These are phyloP conservation scores for Toxotes chatareus DNA, from an alignment of 2,113 vertebrate species.

Conservation along the genomic window DNA sequence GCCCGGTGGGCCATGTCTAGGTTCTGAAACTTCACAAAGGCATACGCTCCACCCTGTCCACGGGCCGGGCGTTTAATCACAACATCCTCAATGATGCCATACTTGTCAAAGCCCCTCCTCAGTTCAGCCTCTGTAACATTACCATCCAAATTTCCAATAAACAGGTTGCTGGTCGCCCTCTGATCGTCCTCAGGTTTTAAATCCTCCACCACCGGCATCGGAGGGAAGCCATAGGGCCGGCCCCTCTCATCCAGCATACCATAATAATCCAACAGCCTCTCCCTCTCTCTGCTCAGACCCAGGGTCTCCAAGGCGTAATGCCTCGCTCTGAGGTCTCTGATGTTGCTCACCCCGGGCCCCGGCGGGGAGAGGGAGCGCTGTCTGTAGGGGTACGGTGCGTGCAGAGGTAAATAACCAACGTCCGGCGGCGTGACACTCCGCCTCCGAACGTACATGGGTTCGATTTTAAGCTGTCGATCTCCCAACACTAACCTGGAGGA, in stretches of 20 bases:
- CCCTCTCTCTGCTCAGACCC: conserved; percentile 88
- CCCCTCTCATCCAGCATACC: conserved; percentile 93
- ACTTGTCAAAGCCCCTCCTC: conserved; percentile 94
- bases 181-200: conserved; percentile 97
- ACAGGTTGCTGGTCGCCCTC: conserved; percentile 95
- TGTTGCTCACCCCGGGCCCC: conserved; percentile 83
- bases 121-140: conserved; percentile 93
- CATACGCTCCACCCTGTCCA: conserved; percentile 93
- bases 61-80: conserved; percentile 95
- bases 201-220: conserved; percentile 90
- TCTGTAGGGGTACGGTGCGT: conserved; percentile 88
- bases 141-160: conserved; percentile 96
- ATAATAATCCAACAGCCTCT: conserved; percentile 93
- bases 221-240: conserved; percentile 88
- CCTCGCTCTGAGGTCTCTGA: conserved; percentile 88
- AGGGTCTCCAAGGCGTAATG: conserved; percentile 90
- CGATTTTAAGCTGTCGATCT: conserved; percentile 93
- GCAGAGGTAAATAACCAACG: conserved; percentile 87
- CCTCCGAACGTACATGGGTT: conserved; percentile 91
- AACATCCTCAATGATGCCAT: conserved; percentile 96
- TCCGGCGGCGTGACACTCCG: conserved; percentile 88
- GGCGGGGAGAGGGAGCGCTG: conserved; percentile 93
- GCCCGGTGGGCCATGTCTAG: conserved; percentile 98
- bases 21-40: conserved; percentile 98
- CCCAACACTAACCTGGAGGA: conserved; percentile 90